These are phyloP conservation scores for Pitangus sulphuratus DNA, from an alignment of 2,797 vertebrate species.

Conservation along the genomic window DNA sequence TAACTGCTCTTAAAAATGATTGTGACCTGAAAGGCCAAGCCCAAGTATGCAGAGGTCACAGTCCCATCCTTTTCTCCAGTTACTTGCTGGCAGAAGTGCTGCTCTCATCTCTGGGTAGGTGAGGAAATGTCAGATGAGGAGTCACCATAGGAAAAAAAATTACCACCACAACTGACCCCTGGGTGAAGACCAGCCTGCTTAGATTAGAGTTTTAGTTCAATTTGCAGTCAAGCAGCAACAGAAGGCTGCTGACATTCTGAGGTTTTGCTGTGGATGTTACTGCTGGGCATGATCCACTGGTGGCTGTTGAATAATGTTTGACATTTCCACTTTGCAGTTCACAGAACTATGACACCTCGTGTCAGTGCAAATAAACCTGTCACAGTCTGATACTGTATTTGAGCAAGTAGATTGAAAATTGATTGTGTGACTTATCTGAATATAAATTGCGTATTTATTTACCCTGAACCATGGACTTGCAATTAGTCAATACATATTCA, in stretches of 20 bases:
- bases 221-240: neutral
- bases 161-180: neutral
- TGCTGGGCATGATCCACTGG: neutral
- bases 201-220: neutral
- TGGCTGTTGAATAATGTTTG: neutral
- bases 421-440: constrained; percentile 51
- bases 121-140: neutral
- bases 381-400: constrained; percentile 34
- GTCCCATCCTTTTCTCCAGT: neutral
- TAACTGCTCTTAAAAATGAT: neutral
- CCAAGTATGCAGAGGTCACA: neutral
- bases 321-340: constrained; percentile 30
- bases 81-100: neutral
- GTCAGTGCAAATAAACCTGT: constrained; percentile 56
- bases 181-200: neutral
- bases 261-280: neutral
- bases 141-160: neutral
- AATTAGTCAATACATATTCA: constrained; percentile 68
- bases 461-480: neutral
- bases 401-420: constrained; percentile 56
- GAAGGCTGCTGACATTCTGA: neutral
- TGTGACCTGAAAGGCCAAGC: neutral
- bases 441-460: constrained; percentile 62
- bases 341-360: constrained; percentile 11
- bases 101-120: neutral